A percentile compares a stretch with the other conserved stretches of the same genome.
Evolutionary conservation across 2,797 vertebrate genomes (phyloP).

Genomic region (Catharus ustulatus): DNA sequence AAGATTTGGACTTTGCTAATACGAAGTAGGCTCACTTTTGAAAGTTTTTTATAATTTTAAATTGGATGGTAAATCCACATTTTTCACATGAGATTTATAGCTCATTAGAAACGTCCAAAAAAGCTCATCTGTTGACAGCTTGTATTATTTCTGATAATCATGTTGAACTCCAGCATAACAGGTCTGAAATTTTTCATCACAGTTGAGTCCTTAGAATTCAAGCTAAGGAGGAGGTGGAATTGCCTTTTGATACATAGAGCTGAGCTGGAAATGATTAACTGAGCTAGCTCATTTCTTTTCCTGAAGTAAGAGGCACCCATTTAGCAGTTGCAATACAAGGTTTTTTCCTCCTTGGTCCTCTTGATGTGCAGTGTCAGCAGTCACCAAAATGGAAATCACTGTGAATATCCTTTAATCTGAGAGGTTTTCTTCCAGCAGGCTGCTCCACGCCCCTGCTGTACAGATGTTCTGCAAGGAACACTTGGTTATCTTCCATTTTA

Average conservation of each 20-base stretch:
- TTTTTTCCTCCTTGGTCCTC: constrained; percentile 56
- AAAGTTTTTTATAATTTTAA: background rate
- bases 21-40: background rate
- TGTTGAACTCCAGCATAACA: background rate
- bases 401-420: constrained; percentile 72
- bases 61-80: background rate
- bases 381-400: constrained; percentile 84
- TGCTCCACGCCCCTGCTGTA: constrained; percentile 46
- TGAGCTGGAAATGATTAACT: constrained; percentile 79
- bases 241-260: constrained; percentile 44
- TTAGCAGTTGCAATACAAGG: constrained; percentile 77
- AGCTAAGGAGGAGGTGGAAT: background rate
- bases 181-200: constrained; percentile 19
- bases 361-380: constrained; percentile 83
- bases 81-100: background rate
- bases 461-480: constrained; percentile 84
- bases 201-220: background rate
- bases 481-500: constrained; percentile 80
- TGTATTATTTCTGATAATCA: background rate
- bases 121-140: background rate
- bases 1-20: background rate
- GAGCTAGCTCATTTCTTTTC: constrained; percentile 75
- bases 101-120: background rate
- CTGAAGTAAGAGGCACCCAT: constrained; percentile 71
- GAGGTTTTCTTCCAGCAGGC: background rate